These are phyloP conservation scores for Liodrosophila aerea DNA, from an alignment of 2,888 invertebrate species.

Conservation along the genomic window DNA sequence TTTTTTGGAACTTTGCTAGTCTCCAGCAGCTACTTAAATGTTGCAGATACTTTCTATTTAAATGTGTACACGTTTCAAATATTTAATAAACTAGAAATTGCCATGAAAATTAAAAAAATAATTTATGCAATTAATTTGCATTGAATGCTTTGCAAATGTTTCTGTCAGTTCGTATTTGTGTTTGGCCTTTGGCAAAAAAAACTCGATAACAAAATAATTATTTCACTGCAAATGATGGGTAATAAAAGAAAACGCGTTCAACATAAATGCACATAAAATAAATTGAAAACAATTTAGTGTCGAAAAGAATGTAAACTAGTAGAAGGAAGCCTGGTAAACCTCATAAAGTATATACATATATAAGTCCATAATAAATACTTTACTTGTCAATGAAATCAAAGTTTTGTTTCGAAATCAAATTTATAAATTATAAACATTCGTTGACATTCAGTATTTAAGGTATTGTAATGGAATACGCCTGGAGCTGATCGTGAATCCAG, in stretches of 20 bases:
- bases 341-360: too few relatives aligned
- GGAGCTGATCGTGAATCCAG: slow-evolving; percentile 31
- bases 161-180: slow-evolving; percentile 15
- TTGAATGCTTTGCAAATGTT: neutral
- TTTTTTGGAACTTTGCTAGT: slow-evolving; percentile 27
- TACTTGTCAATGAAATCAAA: too few relatives aligned
- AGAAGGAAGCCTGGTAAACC: too few relatives aligned
- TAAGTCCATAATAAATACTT: too few relatives aligned
- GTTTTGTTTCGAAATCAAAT: too few relatives aligned
- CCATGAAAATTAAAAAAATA: too few relatives aligned
- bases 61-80: neutral
- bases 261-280: neutral
- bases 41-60: slow-evolving; percentile 33
- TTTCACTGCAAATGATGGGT: neutral
- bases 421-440: too few relatives aligned
- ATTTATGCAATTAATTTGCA: slow-evolving; percentile 21
- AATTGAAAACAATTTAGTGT: neutral
- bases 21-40: slow-evolving; percentile 39
- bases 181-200: neutral
- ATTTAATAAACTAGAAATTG: too few relatives aligned
- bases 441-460: too few relatives aligned
- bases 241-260: neutral
- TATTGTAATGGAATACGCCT: too few relatives aligned
- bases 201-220: slow-evolving; percentile 12
- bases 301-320: too few relatives aligned